Percentiles rank a stretch among this genome's conserved stretches.
Evolutionary conservation across 2,888 invertebrate species (phyloP).

Genomic region (Teleiodes luculella): DNA sequence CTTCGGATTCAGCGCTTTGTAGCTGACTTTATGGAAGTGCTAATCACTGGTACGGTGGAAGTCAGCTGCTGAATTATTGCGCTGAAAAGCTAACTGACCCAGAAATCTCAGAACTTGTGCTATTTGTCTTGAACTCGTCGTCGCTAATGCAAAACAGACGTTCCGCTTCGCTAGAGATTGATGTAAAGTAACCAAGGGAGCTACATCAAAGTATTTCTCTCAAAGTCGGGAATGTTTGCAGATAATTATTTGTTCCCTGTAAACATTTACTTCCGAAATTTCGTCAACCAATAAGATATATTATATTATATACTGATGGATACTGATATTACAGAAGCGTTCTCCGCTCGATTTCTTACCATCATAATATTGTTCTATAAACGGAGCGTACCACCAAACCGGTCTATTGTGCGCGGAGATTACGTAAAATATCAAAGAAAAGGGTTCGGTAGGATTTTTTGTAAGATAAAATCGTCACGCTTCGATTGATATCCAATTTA

Average conservation of each 20-base stretch:
- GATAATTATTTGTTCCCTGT: neutral
- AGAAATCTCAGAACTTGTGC: conserved; percentile 24
- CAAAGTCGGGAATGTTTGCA: conserved; percentile 1
- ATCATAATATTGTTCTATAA: conserved; percentile 36
- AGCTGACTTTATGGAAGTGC: conserved; percentile 53
- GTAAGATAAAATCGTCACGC: conserved; percentile 63
- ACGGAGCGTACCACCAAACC: conserved; percentile 32
- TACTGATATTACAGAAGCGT: neutral
- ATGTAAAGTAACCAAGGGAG: conserved; percentile 10
- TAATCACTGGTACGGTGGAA: conserved; percentile 41
- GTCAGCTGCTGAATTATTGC: conserved; percentile 26
- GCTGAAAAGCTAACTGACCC: conserved; percentile 28
- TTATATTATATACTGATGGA: neutral
- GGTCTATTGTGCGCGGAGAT: conserved; percentile 54
- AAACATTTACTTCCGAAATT: neutral
- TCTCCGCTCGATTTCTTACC: conserved; percentile 12
- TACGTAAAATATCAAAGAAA: conserved; percentile 59
- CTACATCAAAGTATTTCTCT: conserved; percentile 13
- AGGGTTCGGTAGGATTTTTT: conserved; percentile 53
- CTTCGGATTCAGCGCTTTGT: conserved; percentile 52
- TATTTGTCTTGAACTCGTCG: conserved; percentile 22
- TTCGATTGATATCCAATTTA: conserved; percentile 70
- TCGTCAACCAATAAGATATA: neutral
- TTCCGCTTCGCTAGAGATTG: conserved; percentile 10
- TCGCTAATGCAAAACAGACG: conserved; percentile 13